phyloP scores from a whole-genome alignment of 2,113 vertebrate genomes.

The Gracilinanus agilis region DNA sequence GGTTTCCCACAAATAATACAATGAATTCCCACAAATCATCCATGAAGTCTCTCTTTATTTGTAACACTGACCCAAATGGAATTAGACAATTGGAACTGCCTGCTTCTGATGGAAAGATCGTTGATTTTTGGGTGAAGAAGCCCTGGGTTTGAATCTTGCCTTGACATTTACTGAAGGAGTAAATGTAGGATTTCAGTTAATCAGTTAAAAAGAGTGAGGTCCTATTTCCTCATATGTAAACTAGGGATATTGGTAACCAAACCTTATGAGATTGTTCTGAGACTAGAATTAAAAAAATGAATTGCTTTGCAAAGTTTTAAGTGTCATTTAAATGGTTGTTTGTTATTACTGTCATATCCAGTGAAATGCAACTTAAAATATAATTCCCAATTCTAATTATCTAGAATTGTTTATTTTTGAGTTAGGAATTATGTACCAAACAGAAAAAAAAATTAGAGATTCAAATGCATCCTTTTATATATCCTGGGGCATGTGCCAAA shows the following conservation, averaged over 20 bases:
- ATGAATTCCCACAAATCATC: too few relatives aligned
- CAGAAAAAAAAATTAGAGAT: not conserved
- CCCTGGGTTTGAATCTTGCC: not conserved
- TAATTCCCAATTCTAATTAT: not conserved
- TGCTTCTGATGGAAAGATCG: not conserved
- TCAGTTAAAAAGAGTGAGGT: not conserved
- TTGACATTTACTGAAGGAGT: not conserved
- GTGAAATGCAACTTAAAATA: not conserved
- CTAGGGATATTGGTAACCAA: not conserved
- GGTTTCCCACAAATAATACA: not conserved
- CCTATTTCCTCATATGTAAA: not conserved
- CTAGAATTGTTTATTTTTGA: not conserved
- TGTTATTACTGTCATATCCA: not conserved
- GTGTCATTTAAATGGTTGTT: not conserved
- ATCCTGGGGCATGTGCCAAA: not conserved
- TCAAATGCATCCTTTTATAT: not conserved
- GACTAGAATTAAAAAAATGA: not conserved
- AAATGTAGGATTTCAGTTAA: not conserved
- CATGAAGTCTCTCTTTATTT: not conserved
- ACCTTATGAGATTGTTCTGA: not conserved
- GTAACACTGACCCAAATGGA: not conserved
- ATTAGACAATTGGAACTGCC: not conserved
- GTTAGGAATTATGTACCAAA: not conserved
- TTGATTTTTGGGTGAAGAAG: not conserved
- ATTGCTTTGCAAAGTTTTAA: not conserved